Conservation (phyloP, 2,888 invertebrate genomes). For the Ophioninae sp. region DNA sequence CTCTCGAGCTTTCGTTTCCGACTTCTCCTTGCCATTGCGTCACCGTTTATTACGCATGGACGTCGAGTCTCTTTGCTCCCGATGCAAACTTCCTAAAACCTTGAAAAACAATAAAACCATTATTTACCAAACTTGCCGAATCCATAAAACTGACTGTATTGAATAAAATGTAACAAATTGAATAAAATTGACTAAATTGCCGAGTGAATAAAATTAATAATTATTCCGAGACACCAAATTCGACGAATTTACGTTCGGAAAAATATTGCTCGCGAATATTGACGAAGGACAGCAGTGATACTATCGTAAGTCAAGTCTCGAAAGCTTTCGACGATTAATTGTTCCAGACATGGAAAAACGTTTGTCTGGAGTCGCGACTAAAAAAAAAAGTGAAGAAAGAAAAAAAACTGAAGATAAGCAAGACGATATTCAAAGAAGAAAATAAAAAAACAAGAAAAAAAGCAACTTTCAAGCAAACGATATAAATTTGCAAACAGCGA, state of each 20-base stretch:
- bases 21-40: conserved; percentile 63
- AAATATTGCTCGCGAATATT: neutral
- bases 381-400: neutral
- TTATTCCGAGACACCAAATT: too few species aligned
- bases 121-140: too few species aligned
- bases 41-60: neutral
- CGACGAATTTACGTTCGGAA: too few species aligned
- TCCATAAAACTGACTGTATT: too few species aligned
- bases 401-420: neutral
- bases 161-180: too few species aligned
- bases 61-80: neutral
- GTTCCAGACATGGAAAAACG: conserved; percentile 30
- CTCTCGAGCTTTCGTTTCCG: conserved; percentile 79
- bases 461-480: neutral
- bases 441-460: too few species aligned
- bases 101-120: neutral
- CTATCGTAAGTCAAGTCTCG: conserved; percentile 7
- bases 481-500: neutral
- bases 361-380: neutral
- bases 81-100: neutral
- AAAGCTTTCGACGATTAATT: conserved; percentile 27
- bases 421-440: too few species aligned
- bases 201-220: too few species aligned
- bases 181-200: too few species aligned
- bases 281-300: neutral